These are phyloP conservation scores for Mycalesis mineus DNA, from an alignment of 2,888 invertebrate species.

Conservation along the genomic window DNA sequence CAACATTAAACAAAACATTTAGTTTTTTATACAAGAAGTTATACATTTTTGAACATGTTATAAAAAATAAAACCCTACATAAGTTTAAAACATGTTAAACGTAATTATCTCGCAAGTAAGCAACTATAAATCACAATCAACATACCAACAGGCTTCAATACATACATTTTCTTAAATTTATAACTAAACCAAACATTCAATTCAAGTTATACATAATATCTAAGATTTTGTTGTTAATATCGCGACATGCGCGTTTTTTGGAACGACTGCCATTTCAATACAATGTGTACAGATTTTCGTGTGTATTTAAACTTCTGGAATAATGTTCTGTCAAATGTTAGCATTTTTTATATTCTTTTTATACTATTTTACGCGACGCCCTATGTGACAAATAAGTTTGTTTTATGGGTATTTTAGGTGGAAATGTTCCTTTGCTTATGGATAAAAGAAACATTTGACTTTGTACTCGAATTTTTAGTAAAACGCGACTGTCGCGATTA, in stretches of 20 bases:
- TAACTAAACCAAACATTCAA: slow-evolving; percentile 4
- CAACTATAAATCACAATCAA: slow-evolving; percentile 15
- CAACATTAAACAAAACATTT: slow-evolving; percentile 1
- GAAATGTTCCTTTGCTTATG: no score
- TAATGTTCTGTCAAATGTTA: no score
- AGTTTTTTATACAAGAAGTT: no score
- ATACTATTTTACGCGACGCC: no score
- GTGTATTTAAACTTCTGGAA: no score
- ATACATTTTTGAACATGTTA: slow-evolving; percentile 1
- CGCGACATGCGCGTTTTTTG: not conserved
- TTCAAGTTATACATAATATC: not conserved
- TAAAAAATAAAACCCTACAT: slow-evolving; percentile 11
- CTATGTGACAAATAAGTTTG: no score
- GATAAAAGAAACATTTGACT: no score
- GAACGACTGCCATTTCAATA: not conserved
- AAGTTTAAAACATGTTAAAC: slow-evolving; percentile 13
- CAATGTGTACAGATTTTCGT: not conserved
- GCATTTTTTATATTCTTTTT: no score
- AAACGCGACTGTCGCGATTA: not conserved
- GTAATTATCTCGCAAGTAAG: slow-evolving; percentile 10
- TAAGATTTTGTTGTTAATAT: not conserved
- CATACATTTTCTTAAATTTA: slow-evolving; percentile 1
- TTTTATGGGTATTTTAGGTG: no score
- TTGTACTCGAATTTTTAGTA: no score
- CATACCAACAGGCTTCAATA: slow-evolving; percentile 13